Evolutionary conservation across 2,113 vertebrate species (phyloP).

Genomic region (Salvelinus namaycush): DNA sequence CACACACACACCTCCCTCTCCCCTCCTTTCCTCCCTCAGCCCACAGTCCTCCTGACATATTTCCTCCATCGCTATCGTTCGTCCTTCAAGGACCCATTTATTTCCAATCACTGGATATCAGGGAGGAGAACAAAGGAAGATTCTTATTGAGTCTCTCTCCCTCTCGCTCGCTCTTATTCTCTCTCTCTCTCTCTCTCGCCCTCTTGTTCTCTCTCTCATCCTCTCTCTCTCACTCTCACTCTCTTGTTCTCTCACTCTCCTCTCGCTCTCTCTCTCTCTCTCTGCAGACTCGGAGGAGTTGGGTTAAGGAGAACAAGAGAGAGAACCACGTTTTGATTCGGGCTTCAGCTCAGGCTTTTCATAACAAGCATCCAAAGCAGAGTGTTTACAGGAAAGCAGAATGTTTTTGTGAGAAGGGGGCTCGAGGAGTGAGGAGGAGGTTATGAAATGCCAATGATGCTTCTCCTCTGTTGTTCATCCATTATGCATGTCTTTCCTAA

Average conservation of each 20-base stretch:
- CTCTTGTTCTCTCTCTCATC: no score
- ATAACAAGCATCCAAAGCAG: conserved; percentile 3
- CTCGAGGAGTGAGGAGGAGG: not conserved
- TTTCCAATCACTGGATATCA: not conserved
- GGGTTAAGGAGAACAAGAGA: not conserved
- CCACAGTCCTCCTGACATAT: conserved; percentile 14
- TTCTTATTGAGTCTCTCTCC: not conserved
- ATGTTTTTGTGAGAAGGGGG: no score
- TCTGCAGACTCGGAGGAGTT: not conserved
- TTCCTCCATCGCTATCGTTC: conserved; percentile 26
- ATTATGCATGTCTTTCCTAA: conserved; percentile 47
- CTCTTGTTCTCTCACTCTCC: no score
- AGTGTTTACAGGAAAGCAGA: conserved; percentile 6
- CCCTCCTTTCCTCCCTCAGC: not conserved
- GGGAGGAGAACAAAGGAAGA: not conserved
- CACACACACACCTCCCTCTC: not conserved
- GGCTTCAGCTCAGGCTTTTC: not conserved
- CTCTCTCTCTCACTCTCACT: no score
- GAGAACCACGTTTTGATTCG: not conserved
- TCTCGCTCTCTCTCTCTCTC: no score
- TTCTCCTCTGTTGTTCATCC: conserved; percentile 19
- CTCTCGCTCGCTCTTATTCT: no score
- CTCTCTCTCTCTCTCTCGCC: rapidly evolving
- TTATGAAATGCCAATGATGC: conserved; percentile 6
- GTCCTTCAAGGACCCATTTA: conserved; percentile 26